Evolutionary conservation across 1,140 invertebrate genomes (phyloP), one percentile per base, ranked within the genome.

Genomic region (Chelonus insularis): DNA sequence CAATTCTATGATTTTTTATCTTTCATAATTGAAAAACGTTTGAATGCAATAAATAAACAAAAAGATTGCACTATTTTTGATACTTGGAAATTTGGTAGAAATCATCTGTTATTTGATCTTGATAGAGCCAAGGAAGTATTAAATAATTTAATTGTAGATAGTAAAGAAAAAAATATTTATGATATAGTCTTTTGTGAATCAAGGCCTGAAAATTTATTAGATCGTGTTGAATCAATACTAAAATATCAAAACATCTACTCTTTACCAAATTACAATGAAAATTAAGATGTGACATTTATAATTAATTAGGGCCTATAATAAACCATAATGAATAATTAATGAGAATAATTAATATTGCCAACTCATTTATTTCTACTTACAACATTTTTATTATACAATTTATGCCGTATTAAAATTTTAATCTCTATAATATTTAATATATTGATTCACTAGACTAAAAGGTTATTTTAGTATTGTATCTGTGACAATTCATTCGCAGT

Each of bases 1-100:
- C 85, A 89, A 56, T 93, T 93, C 79, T 84, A 85, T 55, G 72
- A 87, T 39, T 86, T 94, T 68, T 68, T 94, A 45, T 77, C 82
- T 52, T 86, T 83, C 64, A 89, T 93, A 69, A 84, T 84, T 16
- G 58, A 77, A 34, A 81, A 77, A 68, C 76, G 88, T 65, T 70
- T 88, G 23, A 64, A 77, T 16, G 58, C 64, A 58, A 21, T 83
- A 23, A 66, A 66, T 39, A 60, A 73, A 7, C 63, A 69, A 39
- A 63, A 60, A 21, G 32, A 60, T 43, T 34, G 77, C 29, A 58
- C 63, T 25, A 71, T 67, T 34, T 79, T 79, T 57, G 67, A 73
- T 12, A 69, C 62, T 23, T 79, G 67, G 63, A 36, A 50, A 23
- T 68, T 83, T 41, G 83, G 82, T 8, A 34, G 43, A 12, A 77